These are phyloP conservation scores for Dromiciops gliroides DNA, from an alignment of 2,113 vertebrate genomes.

Conservation along the genomic window DNA sequence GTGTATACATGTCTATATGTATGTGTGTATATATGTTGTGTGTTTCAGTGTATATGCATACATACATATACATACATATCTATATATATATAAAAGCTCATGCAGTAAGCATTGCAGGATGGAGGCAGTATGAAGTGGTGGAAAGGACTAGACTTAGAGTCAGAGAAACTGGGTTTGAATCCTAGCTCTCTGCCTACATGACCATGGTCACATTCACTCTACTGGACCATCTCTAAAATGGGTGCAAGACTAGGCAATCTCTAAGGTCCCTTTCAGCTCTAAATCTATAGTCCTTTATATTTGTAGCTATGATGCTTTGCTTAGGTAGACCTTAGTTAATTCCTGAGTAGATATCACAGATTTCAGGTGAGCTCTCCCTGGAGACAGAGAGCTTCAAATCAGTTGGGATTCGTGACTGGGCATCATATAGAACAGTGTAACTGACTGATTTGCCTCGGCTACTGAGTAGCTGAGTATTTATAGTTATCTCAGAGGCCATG, in stretches of 20 bases:
- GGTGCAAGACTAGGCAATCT: background rate
- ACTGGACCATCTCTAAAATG: background rate
- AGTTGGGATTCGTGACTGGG: background rate
- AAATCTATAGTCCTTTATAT: background rate
- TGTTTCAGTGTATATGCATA: too few relatives aligned
- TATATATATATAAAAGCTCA: too few relatives aligned
- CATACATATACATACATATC: too few relatives aligned
- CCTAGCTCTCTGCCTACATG: background rate
- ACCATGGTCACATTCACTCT: background rate
- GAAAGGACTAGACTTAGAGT: background rate
- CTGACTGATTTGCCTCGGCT: background rate
- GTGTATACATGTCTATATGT: too few relatives aligned
- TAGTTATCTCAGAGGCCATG: background rate
- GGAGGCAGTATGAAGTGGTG: background rate
- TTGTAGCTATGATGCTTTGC: background rate
- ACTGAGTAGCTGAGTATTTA: background rate
- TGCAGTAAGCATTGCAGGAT: background rate
- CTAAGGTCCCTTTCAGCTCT: background rate
- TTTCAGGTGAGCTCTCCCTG: background rate
- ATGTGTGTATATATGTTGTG: too few relatives aligned
- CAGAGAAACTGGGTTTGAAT: background rate
- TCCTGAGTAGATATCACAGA: background rate
- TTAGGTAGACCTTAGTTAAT: background rate
- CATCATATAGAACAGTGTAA: background rate
- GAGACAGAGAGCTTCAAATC: background rate